Evolutionary conservation across 2,888 invertebrate genomes (phyloP), one percentile per base, ranked within the genome.

Genomic region (Torymus texanus): DNA sequence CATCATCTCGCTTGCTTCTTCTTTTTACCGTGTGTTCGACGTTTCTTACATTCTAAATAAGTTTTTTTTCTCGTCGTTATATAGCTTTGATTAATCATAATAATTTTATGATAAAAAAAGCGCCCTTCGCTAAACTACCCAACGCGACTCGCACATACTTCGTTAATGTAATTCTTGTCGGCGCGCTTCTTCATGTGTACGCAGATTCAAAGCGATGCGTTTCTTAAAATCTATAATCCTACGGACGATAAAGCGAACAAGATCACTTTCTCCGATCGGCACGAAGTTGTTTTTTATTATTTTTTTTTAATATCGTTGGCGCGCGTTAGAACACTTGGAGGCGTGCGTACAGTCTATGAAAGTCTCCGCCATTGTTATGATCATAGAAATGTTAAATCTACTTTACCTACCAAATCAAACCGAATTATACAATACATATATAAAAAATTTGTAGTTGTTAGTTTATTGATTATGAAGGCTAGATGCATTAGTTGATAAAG

Each of bases 201-300:
- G 85, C 61, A 66, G 21, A 29, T 65, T 65, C 53, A 86, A 88
- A 87, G 87, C 85, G 84, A 86, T 86, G 83, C 80, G 79, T 81
- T 82, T 82, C 82, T 83, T 81, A 79, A 83, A 84, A 83, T 85
- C 84, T 83, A 83, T 85, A 85, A 86, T 66, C 83, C 85, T 88
- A 86, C 85, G 86, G 86, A 87, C 87, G 86, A 87, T 87, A 86
- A 88, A 88, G 87, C 86, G 86, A 86, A 86, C 87, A 86, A 87
- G 87, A 87, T 87, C 86, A 88, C 87, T 87, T 87, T 86, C 13
- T 16, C 18, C 55, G 53, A 70, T 66, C 61, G 50, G 70, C 50
- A 58, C 58, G 21, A 56, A 56, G 41, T 41, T 65, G 14, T 29
- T 12, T 63, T 18, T 51, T 12, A 29, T 56, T 29, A 12, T 50